phyloP scores from a whole-genome alignment of 2,888 invertebrate species.

The Euclidia mi region DNA sequence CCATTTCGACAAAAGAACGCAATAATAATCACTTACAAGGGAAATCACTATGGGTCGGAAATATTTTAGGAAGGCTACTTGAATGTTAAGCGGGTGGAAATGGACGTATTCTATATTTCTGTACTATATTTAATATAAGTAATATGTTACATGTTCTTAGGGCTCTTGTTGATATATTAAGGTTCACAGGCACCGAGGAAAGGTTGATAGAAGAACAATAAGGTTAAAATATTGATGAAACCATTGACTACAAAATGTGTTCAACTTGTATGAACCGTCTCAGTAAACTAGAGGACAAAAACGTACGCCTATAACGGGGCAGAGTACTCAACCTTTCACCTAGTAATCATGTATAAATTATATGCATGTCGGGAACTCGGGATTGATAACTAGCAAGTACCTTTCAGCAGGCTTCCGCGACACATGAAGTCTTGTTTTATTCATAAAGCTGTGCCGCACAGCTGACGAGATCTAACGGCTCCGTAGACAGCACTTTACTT shows the following conservation, averaged over 20 bases:
- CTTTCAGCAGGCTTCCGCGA: conserved; percentile 60
- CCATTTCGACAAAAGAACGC: conserved; percentile 30
- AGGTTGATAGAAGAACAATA: conserved; percentile 15
- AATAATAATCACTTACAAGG: conserved; percentile 52
- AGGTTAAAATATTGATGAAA: conserved; percentile 24
- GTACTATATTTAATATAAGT: too few species aligned
- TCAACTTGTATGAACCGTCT: conserved; percentile 29
- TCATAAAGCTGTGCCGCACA: conserved; percentile 59
- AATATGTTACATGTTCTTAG: too few species aligned
- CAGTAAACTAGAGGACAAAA: conserved; percentile 43
- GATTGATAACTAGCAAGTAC: conserved; percentile 52
- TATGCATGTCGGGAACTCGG: conserved; percentile 40
- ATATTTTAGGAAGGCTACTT: conserved; percentile 28
- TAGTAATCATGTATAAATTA: conserved; percentile 52
- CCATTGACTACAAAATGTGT: conserved; percentile 18
- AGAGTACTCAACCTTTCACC: conserved; percentile 23
- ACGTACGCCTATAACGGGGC: conserved; percentile 28
- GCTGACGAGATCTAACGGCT: conserved; percentile 46
- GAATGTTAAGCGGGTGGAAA: conserved; percentile 49
- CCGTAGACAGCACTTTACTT: conserved; percentile 40
- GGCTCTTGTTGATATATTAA: too few species aligned
- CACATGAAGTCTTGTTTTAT: conserved; percentile 64
- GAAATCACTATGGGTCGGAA: conserved; percentile 47
- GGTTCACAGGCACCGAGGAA: background rate
- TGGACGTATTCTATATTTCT: conserved; percentile 7